Conservation (phyloP, 2,797 vertebrate genomes). For the Erithacus rubecula region DNA sequence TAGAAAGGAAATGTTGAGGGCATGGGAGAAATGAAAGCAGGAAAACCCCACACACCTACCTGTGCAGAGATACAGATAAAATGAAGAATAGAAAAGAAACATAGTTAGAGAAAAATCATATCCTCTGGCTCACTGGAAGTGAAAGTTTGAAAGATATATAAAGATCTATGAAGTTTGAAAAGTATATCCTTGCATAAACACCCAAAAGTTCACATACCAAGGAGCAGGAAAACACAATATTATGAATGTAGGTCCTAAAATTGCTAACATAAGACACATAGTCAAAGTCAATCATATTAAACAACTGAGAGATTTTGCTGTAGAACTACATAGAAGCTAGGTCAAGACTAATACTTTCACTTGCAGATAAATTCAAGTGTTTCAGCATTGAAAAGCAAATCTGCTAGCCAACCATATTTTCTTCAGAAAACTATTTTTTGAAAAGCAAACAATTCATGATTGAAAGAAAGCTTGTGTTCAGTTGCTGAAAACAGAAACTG, state of each 20-base stretch:
- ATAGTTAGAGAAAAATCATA: not conserved
- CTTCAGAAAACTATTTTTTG: not conserved
- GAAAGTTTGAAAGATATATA: not conserved
- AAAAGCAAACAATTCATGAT: not conserved
- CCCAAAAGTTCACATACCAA: not conserved
- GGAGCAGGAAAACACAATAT: not conserved
- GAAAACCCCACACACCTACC: not conserved
- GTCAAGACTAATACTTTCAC: not conserved
- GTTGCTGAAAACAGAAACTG: not conserved
- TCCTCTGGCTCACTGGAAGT: not conserved
- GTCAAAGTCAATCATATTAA: not conserved
- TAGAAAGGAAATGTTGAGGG: not conserved
- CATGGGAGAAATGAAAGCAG: not conserved
- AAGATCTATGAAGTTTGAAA: not conserved
- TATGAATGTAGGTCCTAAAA: not conserved
- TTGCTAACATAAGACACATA: not conserved
- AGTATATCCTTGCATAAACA: not conserved
- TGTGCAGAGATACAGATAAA: not conserved
- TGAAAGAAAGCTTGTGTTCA: not conserved
- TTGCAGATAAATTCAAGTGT: not conserved
- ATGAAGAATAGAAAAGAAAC: not conserved
- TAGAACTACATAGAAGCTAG: not conserved
- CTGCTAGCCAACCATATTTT: not conserved
- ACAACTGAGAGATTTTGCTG: not conserved
- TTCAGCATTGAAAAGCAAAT: not conserved